Percentiles rank a stretch among this genome's conserved stretches.
These are phyloP conservation scores for Drosophila nr. perissopoda DNA, from an alignment of 2,888 invertebrate species.

Conservation along the genomic window DNA sequence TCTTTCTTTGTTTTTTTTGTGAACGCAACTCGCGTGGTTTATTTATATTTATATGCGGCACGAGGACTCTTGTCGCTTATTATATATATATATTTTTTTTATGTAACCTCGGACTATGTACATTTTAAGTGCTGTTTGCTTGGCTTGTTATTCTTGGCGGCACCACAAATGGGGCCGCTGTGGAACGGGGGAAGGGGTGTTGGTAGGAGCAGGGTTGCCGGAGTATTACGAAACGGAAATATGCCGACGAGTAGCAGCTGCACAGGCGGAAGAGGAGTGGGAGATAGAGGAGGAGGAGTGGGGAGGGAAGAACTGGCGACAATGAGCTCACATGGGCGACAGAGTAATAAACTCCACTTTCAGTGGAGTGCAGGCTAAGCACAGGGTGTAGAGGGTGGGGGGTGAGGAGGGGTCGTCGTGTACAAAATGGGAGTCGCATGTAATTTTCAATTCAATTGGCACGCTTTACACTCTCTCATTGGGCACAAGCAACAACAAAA, in stretches of 20 bases:
- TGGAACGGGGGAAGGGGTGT: background rate
- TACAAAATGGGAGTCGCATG: constrained; percentile 67
- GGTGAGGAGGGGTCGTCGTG: constrained; percentile 1
- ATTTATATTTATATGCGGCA: constrained; percentile 26
- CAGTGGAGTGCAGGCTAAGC: constrained; percentile 29
- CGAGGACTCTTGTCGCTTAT: constrained; percentile 29
- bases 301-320: constrained; percentile 45
- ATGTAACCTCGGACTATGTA: constrained; percentile 61
- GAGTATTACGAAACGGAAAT: constrained; percentile 80
- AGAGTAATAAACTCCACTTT: constrained; percentile 69
- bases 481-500: constrained; percentile 20
- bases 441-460: constrained; percentile 80
- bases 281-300: too few relatives aligned
- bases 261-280: constrained; percentile 11
- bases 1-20: background rate
- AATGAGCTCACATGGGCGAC: constrained; percentile 68
- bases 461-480: constrained; percentile 52
- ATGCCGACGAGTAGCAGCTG: constrained; percentile 46
- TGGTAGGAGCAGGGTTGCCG: constrained; percentile 10
- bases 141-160: constrained; percentile 48
- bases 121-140: constrained; percentile 42
- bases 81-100: constrained; percentile 42
- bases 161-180: background rate
- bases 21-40: constrained; percentile 9
- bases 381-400: constrained; percentile 6